A percentile compares a stretch with the other conserved stretches of the same genome.
Conservation (phyloP, 2,888 invertebrate genomes). For the Globia sparganii region DNA sequence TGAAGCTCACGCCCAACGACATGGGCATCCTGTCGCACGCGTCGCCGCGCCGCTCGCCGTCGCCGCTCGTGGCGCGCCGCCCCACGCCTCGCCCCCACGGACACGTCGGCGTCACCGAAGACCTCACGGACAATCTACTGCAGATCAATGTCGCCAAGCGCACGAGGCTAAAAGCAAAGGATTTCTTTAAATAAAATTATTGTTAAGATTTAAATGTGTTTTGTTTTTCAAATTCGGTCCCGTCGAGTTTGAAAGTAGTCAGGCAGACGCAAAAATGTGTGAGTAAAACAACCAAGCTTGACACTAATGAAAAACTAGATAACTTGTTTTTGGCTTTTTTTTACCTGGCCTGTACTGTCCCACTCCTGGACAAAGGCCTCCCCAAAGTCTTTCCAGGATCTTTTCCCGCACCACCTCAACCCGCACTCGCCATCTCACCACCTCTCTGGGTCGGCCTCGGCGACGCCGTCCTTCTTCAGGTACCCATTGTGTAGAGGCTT, state of each 20-base stretch:
- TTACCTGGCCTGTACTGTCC: no score
- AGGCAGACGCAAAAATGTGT: background rate
- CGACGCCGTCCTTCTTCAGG: no score
- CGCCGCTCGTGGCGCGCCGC: constrained; percentile 42
- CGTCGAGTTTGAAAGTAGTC: no score
- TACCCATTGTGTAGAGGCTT: no score
- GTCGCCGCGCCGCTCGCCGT: constrained; percentile 71
- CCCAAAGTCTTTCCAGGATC: no score
- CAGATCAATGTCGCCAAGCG: constrained; percentile 94
- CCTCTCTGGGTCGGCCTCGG: no score
- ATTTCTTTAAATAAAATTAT: constrained; percentile 91
- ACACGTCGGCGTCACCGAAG: constrained; percentile 68
- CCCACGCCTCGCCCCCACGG: constrained; percentile 46
- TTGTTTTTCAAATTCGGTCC: background rate
- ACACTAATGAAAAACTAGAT: background rate
- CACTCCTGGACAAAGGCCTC: no score
- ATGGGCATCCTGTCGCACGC: constrained; percentile 81
- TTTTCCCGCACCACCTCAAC: no score
- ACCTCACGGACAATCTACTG: constrained; percentile 95
- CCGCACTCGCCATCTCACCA: no score
- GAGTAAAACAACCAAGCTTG: background rate
- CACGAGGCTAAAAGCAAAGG: constrained; percentile 94
- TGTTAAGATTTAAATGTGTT: constrained; percentile 9
- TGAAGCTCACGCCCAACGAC: constrained; percentile 84
- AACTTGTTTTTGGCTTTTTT: no score